Base-by-base conservation (phyloP, 2,888 invertebrate species). In the Leistus spinibarbis region DNA sequence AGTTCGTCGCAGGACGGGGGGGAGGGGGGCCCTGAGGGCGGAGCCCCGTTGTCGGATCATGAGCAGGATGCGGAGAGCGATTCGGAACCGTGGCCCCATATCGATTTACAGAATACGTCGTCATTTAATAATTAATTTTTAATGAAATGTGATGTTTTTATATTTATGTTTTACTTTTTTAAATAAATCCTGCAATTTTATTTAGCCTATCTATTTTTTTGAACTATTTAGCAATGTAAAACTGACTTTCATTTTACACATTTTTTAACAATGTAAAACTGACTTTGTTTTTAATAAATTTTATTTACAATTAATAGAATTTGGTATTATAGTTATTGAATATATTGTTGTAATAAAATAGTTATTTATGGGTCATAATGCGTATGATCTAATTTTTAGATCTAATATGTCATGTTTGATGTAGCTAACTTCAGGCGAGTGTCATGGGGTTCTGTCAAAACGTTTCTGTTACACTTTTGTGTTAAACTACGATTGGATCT, bases 1-100 rank as follows among this genome's bases (percentile, higher is more conserved):
- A 83, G 87, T 77, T 85, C 86, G 10, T 87, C 87, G 0, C 88
- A 87, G 77, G 87, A 86, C 78, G 86, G 86, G 2, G 86, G 86
- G n/a, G 79, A 83, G 75, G 86, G 86, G 16, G 79, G 83, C 73
- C 85, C 81, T 27, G 85, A 22, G 77, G 77, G 40, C 79, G 77
- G 20, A 78, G 78, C 69, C 79, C 80, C 53, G 7, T 54, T 74
- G 19, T 82, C 83, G 3, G 85, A 85, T 78, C 82, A 82, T 60
- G 85, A 85, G 69, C 80, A 78, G 13, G 84, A 85, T 77, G 80
- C 80, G 1, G 84, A 84, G 77, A 85, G 84, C 76, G 86, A 86
- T 78, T 82, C 82, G 0, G 86, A 86, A 78, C 80, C 81, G n/a
- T 85, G 84, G 85, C 72, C 72, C 2, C 72, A 73, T 22, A 54